phyloP scores from a whole-genome alignment of 2,113 vertebrate species.

The Marmota flaviventris region DNA sequence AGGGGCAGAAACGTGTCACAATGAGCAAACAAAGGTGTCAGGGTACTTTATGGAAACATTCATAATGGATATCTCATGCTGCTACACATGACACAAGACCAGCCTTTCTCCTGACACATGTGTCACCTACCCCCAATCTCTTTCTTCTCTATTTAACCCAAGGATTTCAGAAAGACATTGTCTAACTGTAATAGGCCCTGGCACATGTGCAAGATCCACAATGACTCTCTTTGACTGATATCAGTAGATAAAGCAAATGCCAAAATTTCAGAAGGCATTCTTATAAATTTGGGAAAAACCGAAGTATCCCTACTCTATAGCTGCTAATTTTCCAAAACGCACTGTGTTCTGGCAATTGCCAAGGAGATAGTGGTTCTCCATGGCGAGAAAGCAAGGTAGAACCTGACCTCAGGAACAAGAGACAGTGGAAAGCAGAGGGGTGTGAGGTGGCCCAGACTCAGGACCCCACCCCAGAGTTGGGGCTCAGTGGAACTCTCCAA shows the following conservation, averaged over 20 bases:
- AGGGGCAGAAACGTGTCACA: too few relatives aligned
- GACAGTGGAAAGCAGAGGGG: fast-evolving
- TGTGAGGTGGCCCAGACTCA: fast-evolving
- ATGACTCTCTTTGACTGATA: neutral
- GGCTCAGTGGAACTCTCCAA: fast-evolving
- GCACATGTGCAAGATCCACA: too few relatives aligned
- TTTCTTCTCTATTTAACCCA: neutral
- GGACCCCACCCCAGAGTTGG: neutral
- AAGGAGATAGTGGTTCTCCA: neutral
- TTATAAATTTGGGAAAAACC: neutral
- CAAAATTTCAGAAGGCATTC: neutral
- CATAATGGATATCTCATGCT: too few relatives aligned
- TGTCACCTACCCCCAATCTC: neutral
- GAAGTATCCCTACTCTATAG: neutral
- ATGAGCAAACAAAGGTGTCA: neutral
- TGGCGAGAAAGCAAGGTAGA: neutral
- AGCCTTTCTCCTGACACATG: neutral
- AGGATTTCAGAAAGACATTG: neutral
- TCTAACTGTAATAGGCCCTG: neutral
- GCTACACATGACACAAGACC: neutral
- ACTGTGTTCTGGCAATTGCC: neutral
- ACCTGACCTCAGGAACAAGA: neutral
- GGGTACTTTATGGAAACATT: neutral
- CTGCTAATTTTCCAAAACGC: neutral
- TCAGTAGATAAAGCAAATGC: neutral